phyloP scores from a whole-genome alignment of 2,888 invertebrate species.

The Drosophila planitibia region DNA sequence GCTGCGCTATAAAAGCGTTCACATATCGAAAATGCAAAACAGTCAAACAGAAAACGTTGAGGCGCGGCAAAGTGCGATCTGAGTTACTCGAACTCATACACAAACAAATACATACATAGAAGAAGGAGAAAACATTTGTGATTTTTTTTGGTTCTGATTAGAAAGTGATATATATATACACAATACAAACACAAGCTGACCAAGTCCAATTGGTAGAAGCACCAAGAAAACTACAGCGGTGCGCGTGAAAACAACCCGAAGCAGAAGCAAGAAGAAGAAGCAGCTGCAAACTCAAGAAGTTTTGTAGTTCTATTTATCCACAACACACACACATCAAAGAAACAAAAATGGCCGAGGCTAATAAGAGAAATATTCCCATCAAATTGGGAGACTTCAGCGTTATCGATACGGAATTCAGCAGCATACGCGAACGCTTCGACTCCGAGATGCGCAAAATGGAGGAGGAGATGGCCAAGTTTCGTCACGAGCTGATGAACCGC shows the following conservation, averaged over 20 bases:
- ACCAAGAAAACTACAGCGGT: slow-evolving; percentile 36
- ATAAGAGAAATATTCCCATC: slow-evolving; percentile 96
- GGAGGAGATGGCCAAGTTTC: slow-evolving; percentile 98
- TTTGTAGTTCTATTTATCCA: slow-evolving; percentile 37
- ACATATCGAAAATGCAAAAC: slow-evolving; percentile 66
- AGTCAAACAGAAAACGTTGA: slow-evolving; percentile 64
- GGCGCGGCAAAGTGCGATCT: slow-evolving; percentile 59
- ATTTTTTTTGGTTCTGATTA: slow-evolving; percentile 69
- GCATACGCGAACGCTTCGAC: slow-evolving; percentile 97
- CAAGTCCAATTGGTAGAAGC: slow-evolving; percentile 45
- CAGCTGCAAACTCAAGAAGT: slow-evolving; percentile 42
- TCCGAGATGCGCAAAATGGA: slow-evolving; percentile 99
- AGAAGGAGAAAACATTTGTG: slow-evolving; percentile 44
- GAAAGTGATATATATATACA: slow-evolving; percentile 58
- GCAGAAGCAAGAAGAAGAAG: slow-evolving; percentile 20
- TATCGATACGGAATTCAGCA: slow-evolving; percentile 98
- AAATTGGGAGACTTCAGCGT: slow-evolving; percentile 97
- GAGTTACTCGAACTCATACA: slow-evolving; percentile 31
- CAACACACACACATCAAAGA: slow-evolving; percentile 34
- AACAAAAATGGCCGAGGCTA: slow-evolving; percentile 91
- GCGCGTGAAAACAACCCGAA: slow-evolving; percentile 46
- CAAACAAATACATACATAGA: slow-evolving; percentile 37
- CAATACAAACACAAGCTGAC: slow-evolving; percentile 35
- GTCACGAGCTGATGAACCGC: slow-evolving; percentile 96
- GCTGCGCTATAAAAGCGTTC: slow-evolving; percentile 65